These are phyloP conservation scores for Tor tambroides DNA, from an alignment of 2,113 vertebrate species.

Conservation along the genomic window DNA sequence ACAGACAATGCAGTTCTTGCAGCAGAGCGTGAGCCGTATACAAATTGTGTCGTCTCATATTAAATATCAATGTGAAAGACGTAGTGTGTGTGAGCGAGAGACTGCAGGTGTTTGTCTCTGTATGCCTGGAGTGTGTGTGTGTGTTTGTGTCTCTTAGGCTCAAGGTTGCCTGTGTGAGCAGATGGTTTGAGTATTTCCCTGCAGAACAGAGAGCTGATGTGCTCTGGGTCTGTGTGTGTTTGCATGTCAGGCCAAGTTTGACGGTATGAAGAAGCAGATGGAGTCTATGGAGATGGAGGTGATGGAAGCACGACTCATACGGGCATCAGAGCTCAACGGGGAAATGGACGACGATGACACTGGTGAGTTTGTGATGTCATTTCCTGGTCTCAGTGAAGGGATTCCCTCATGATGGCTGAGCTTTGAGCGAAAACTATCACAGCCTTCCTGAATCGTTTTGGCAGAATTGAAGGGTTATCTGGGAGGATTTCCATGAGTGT, in stretches of 20 bases:
- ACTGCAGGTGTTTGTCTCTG: slow-evolving; percentile 13
- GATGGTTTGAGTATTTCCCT: slow-evolving; percentile 50
- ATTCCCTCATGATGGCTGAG: slow-evolving; percentile 18
- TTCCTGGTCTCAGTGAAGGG: slow-evolving; percentile 3
- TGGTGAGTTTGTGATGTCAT: slow-evolving; percentile 71
- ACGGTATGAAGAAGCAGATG: slow-evolving; percentile 92
- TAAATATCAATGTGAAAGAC: slow-evolving; percentile 22
- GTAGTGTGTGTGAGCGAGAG: not conserved
- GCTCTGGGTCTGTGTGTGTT: slow-evolving; percentile 32
- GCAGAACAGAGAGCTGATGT: slow-evolving; percentile 25
- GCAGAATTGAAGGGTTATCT: slow-evolving; percentile 33
- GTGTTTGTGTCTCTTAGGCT: slow-evolving; percentile 28
- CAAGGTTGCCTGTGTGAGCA: slow-evolving; percentile 42
- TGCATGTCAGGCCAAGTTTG: slow-evolving; percentile 83
- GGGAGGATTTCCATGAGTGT: slow-evolving; percentile 41
- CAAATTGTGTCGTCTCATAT: slow-evolving; percentile 46
- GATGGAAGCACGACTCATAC: slow-evolving; percentile 94
- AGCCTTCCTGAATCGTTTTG: not conserved
- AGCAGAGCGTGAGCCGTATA: slow-evolving; percentile 17
- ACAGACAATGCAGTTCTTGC: slow-evolving; percentile 6
- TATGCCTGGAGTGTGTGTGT: slow-evolving; percentile 35
- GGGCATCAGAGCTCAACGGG: slow-evolving; percentile 92
- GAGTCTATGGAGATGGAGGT: slow-evolving; percentile 98
- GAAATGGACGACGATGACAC: slow-evolving; percentile 91
- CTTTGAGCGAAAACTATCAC: not conserved